A percentile compares a stretch with the other conserved stretches of the same genome.
phyloP scores from a whole-genome alignment of 1,140 invertebrate species.

The Melitaea cinxia region DNA sequence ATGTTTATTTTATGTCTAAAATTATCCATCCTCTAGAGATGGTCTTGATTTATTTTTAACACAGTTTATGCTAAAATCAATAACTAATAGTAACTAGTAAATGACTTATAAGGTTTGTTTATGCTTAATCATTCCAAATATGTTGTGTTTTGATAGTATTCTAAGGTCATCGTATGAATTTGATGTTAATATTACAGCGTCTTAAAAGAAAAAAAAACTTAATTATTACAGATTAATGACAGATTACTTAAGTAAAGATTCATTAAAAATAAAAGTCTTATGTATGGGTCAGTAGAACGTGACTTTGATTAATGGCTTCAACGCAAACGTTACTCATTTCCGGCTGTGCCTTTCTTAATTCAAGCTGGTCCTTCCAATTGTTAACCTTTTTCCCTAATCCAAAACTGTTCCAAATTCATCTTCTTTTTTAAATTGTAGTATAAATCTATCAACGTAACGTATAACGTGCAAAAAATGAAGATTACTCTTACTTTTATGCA shows the following conservation, averaged over 20 bases:
- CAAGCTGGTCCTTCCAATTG: conserved; percentile 13
- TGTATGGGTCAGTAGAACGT: conserved; percentile 3
- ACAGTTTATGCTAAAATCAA: conserved; percentile 36
- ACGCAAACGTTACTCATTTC: conserved; percentile 65
- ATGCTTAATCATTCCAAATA: too few relatives aligned
- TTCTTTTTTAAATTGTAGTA: not conserved
- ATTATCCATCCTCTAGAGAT: conserved; percentile 24
- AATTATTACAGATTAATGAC: conserved; percentile 1
- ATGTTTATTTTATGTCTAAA: conserved; percentile 31
- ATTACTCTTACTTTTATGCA: too few relatives aligned
- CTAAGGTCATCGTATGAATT: not conserved
- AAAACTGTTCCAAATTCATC: conserved; percentile 3
- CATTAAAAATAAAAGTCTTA: conserved; percentile 19
- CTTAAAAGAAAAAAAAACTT: conserved; percentile 3
- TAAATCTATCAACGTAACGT: not conserved
- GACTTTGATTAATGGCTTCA: conserved; percentile 73
- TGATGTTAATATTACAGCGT: not conserved
- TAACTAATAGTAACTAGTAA: conserved; percentile 42
- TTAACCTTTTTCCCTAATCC: conserved; percentile 29
- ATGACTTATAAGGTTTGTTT: conserved; percentile 43
- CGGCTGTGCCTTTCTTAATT: conserved; percentile 46
- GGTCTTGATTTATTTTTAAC: conserved; percentile 34
- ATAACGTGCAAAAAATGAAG: too few relatives aligned
- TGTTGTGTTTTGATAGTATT: too few relatives aligned
- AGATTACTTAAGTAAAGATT: conserved; percentile 14